Conservation (phyloP, 2,113 vertebrate genomes). For the Pogona vitticeps region DNA sequence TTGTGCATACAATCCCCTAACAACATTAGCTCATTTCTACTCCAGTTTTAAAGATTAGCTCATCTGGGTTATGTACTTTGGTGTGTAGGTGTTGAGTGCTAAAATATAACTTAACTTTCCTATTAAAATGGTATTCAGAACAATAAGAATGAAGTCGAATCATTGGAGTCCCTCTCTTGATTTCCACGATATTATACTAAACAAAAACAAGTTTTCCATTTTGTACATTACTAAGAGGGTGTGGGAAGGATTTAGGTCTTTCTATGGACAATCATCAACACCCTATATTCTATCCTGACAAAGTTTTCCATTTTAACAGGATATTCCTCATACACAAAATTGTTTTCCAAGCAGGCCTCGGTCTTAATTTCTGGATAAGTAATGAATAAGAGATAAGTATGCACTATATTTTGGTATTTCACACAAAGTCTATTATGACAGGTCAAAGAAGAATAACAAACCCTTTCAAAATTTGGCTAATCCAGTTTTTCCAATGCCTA, state of each 20-base stretch:
- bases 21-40: constrained; percentile 74
- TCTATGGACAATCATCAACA: not conserved
- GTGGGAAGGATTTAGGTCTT: constrained; percentile 12
- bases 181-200: not conserved
- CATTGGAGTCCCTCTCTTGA: constrained; percentile 43
- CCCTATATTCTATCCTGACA: constrained; percentile 5
- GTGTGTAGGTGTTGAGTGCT: constrained; percentile 71
- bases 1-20: constrained; percentile 66
- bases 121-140: constrained; percentile 57
- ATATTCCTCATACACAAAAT: too few relatives aligned
- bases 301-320: constrained; percentile 24
- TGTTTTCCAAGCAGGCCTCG: constrained; percentile 8
- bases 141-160: constrained; percentile 54
- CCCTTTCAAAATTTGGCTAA: not conserved
- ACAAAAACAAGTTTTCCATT: constrained; percentile 26
- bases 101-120: constrained; percentile 67
- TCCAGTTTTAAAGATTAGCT: constrained; percentile 68
- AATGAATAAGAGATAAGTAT: not conserved
- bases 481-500: not conserved
- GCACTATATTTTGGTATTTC: not conserved
- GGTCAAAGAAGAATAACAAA: not conserved
- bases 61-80: constrained; percentile 67
- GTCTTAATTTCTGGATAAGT: not conserved
- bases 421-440: not conserved
- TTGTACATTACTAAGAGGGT: constrained; percentile 4